phyloP scores from a whole-genome alignment of 2,797 vertebrate genomes.

The Hoplostethus atlanticus region DNA sequence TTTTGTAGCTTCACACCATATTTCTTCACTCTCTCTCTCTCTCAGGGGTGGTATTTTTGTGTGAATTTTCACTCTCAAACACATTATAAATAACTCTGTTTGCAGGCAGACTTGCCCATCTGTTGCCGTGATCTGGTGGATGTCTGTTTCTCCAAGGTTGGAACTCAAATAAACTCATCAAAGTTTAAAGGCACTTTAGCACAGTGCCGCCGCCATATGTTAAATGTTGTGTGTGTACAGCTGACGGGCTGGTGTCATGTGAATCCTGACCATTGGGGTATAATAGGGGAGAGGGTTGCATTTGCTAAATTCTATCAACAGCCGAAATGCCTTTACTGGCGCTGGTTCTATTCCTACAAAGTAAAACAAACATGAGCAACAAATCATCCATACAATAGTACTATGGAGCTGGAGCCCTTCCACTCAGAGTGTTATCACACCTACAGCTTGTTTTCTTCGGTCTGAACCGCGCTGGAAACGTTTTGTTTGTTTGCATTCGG shows the following conservation, averaged over 20 bases:
- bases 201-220: conserved; percentile 33
- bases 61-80: conserved; percentile 68
- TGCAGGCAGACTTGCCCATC: conserved; percentile 74
- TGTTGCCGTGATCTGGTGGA: conserved; percentile 69
- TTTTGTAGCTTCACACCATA: conserved; percentile 64
- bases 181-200: conserved; percentile 39
- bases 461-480: too few species aligned
- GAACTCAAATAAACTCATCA: conserved; percentile 42
- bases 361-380: too few species aligned
- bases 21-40: conserved; percentile 46
- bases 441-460: too few species aligned
- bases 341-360: not conserved
- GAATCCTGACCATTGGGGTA: not conserved
- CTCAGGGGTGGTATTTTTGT: conserved; percentile 62
- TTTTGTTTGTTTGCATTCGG: too few species aligned
- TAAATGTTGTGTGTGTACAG: conserved; percentile 23
- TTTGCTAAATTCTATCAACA: not conserved
- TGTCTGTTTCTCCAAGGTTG: conserved; percentile 33
- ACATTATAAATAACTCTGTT: conserved; percentile 78
- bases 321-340: not conserved
- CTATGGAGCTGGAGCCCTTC: too few species aligned
- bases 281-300: not conserved
- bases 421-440: too few species aligned
- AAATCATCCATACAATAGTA: too few species aligned
- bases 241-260: conserved; percentile 6